phyloP scores from a whole-genome alignment of 2,113 vertebrate species.

The Leptobrachium leishanense region DNA sequence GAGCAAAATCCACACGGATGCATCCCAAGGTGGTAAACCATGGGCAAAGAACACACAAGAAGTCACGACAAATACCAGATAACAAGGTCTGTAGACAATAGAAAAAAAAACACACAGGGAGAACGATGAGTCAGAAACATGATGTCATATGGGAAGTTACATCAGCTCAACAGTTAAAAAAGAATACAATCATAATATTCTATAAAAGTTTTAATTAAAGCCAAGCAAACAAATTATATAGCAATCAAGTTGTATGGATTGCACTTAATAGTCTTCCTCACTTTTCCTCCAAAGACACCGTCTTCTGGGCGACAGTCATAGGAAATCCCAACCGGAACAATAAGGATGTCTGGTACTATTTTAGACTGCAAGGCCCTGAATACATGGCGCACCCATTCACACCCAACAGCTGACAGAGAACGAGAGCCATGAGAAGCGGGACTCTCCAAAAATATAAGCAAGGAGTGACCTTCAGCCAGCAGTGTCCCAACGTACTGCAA shows the following conservation, averaged over 20 bases:
- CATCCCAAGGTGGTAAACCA: constrained; percentile 57
- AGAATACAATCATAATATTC: too few relatives aligned
- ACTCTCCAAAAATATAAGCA: constrained; percentile 75
- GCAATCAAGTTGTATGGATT: neutral
- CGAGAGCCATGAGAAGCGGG: constrained; percentile 43
- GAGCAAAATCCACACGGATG: constrained; percentile 77
- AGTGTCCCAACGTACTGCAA: constrained; percentile 76
- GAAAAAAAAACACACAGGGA: constrained; percentile 1
- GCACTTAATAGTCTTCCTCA: constrained; percentile 56
- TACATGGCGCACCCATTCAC: constrained; percentile 60
- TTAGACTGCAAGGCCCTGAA: constrained; percentile 61
- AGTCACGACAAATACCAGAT: constrained; percentile 39
- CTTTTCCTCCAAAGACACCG: fast-evolving
- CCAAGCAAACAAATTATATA: too few relatives aligned
- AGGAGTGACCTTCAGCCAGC: constrained; percentile 71
- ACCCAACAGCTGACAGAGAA: constrained; percentile 61
- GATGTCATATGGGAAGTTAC: too few relatives aligned
- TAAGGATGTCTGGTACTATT: constrained; percentile 66
- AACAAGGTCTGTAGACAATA: constrained; percentile 41
- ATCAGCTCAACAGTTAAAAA: too few relatives aligned
- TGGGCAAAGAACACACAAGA: constrained; percentile 40
- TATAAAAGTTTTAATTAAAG: too few relatives aligned
- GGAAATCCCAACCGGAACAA: constrained; percentile 81
- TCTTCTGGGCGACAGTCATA: constrained; percentile 65
- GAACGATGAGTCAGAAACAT: too few relatives aligned